phyloP scores from a whole-genome alignment of 2,888 invertebrate species.

The Lysandra coridon region DNA sequence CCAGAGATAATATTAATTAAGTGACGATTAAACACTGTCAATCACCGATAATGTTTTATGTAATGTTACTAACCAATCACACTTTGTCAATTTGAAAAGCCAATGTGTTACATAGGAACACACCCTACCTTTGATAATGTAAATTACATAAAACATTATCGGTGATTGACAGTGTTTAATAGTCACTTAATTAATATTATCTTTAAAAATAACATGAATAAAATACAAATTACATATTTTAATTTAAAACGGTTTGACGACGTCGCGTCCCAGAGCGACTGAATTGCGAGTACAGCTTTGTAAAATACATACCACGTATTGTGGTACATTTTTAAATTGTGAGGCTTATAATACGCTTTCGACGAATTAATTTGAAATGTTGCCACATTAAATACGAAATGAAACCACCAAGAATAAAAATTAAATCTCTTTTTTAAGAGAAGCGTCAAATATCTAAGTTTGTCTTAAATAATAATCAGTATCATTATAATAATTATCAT shows the following conservation, averaged over 20 bases:
- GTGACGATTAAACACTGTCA: background rate
- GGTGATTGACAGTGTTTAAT: background rate
- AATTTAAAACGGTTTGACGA: background rate
- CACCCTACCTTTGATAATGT: too few relatives aligned
- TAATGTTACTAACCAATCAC: too few relatives aligned
- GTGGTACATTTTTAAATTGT: conserved; percentile 36
- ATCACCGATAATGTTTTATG: background rate
- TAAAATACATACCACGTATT: conserved; percentile 32
- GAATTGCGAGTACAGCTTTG: conserved; percentile 34
- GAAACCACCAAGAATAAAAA: background rate
- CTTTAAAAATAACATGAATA: background rate
- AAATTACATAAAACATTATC: background rate
- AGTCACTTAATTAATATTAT: background rate
- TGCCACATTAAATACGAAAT: conserved; percentile 33
- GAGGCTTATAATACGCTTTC: conserved; percentile 36
- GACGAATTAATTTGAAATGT: conserved; percentile 36
- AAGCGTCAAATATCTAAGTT: too few relatives aligned
- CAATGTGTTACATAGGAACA: too few relatives aligned
- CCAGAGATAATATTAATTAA: background rate
- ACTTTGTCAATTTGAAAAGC: too few relatives aligned
- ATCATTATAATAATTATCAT: too few relatives aligned
- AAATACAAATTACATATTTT: conserved; percentile 27
- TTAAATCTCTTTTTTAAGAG: background rate
- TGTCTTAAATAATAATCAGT: too few relatives aligned
- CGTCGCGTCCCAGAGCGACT: conserved; percentile 35